phyloP scores from a whole-genome alignment of 1,140 invertebrate genomes.

The Sarcophaga bullata region DNA sequence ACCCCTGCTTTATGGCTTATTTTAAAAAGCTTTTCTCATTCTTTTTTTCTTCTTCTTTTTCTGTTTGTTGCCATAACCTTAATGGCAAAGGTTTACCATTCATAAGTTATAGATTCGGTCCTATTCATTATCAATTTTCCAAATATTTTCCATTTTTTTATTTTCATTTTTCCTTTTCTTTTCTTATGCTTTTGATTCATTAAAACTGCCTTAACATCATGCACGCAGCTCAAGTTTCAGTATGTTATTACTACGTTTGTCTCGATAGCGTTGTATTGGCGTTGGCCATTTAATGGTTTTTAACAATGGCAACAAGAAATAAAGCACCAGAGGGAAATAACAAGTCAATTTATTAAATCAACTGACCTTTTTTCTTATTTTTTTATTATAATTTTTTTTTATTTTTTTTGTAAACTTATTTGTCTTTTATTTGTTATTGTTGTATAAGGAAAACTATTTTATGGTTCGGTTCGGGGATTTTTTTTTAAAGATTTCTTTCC shows the following conservation, averaged over 20 bases:
- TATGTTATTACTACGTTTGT: background rate
- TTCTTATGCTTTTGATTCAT: too few species aligned
- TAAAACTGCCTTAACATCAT: background rate
- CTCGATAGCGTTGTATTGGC: background rate
- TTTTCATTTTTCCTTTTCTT: too few species aligned
- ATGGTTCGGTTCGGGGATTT: background rate
- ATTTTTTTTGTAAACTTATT: background rate
- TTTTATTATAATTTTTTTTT: background rate
- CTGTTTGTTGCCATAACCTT: background rate
- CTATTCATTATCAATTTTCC: too few species aligned
- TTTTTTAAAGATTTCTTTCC: background rate
- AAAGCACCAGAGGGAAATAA: background rate
- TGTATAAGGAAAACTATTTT: constrained; percentile 28
- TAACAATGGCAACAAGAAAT: background rate
- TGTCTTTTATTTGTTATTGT: background rate
- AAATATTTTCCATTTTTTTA: too few species aligned
- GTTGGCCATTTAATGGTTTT: constrained; percentile 28
- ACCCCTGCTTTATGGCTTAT: background rate
- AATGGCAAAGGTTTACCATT: background rate
- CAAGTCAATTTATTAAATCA: constrained; percentile 36
- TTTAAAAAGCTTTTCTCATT: background rate
- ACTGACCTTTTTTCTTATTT: constrained; percentile 14
- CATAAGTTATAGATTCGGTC: too few species aligned
- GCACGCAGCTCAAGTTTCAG: background rate
- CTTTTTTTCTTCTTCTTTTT: background rate